Evolutionary conservation across 2,113 vertebrate genomes (phyloP).

Genomic region (Melanerpes aurifrons): DNA sequence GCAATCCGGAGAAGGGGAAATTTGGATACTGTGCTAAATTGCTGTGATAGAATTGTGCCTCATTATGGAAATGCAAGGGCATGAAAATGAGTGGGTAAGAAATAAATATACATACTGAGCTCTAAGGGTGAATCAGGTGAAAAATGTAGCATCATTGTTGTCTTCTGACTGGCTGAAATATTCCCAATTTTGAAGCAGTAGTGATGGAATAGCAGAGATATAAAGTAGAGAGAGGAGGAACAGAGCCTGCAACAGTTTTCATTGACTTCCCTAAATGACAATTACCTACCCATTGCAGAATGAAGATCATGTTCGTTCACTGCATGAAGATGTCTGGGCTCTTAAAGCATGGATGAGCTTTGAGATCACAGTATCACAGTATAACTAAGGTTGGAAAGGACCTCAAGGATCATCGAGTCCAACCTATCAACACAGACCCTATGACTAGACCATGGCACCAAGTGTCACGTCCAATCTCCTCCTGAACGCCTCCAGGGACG

Average conservation of each 20-base stretch:
- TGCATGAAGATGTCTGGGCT: background rate
- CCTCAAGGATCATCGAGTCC: no score
- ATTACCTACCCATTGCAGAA: background rate
- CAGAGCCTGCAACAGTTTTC: background rate
- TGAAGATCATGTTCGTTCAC: background rate
- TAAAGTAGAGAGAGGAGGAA: background rate
- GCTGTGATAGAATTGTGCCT: background rate
- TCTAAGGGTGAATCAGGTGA: background rate
- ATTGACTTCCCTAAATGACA: background rate
- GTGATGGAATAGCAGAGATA: background rate
- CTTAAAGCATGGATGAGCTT: background rate
- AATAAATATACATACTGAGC: background rate
- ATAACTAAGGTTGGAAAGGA: no score
- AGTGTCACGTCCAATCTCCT: no score
- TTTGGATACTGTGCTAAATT: background rate
- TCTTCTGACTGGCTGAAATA: background rate
- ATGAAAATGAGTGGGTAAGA: background rate
- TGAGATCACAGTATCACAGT: background rate
- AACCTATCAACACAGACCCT: no score
- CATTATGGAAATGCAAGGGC: background rate
- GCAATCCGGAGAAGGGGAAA: background rate
- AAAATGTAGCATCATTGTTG: background rate
- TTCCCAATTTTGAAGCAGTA: background rate
- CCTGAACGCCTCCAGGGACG: no score
- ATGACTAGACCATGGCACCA: no score